A percentile compares a stretch with the other conserved stretches of the same genome.
Evolutionary conservation across 2,888 invertebrate species (phyloP).

Genomic region (Electrophaes corylata): DNA sequence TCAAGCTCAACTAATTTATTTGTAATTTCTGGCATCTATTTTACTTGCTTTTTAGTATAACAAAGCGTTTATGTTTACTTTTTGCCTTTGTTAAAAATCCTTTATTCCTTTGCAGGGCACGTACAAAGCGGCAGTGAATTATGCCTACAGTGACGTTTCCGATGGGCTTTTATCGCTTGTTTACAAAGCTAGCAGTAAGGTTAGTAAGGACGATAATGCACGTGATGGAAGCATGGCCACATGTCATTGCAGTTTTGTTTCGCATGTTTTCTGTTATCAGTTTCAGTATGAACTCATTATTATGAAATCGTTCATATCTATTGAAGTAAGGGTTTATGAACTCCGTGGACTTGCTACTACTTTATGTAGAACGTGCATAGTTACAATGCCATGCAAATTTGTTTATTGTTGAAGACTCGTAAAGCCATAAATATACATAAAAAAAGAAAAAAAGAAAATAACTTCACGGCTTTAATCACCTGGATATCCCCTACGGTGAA

Average conservation of each 20-base stretch:
- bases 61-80: neutral
- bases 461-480: no score
- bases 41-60: conserved; percentile 7
- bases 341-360: neutral
- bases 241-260: neutral
- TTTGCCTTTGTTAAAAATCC: conserved; percentile 13
- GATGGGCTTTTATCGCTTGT: conserved; percentile 44
- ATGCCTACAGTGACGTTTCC: conserved; percentile 35
- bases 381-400: neutral
- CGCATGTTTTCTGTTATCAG: conserved; percentile 5
- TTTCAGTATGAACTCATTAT: neutral
- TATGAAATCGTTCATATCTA: conserved; percentile 1
- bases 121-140: conserved; percentile 55
- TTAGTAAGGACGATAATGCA: conserved; percentile 41
- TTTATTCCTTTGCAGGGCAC: conserved; percentile 53
- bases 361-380: neutral
- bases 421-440: no score
- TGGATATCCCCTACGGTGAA: no score
- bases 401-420: no score
- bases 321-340: neutral
- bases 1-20: neutral
- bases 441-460: no score
- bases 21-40: neutral
- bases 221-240: conserved; percentile 1
- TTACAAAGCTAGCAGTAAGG: conserved; percentile 53